Evolutionary conservation across 2,888 invertebrate genomes (phyloP).

Genomic region (Uropetala carovei): DNA sequence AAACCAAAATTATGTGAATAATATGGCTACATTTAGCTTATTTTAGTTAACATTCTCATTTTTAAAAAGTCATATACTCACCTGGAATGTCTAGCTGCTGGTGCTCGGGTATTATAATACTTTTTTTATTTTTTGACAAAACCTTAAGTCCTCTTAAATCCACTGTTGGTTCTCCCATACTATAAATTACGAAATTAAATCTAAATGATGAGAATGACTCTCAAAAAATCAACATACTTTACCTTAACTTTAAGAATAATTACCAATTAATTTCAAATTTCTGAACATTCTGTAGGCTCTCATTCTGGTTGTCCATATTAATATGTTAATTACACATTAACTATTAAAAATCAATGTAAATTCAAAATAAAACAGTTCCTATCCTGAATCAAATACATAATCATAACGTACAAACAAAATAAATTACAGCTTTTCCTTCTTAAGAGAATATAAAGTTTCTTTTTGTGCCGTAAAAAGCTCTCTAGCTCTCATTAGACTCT

Average conservation of each 20-base stretch:
- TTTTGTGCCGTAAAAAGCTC: neutral
- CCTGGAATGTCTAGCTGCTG: neutral
- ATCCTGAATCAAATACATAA: neutral
- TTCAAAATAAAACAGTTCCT: neutral
- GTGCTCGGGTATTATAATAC: neutral
- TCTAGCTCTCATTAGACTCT: neutral
- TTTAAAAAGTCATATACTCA: neutral
- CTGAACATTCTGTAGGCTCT: neutral
- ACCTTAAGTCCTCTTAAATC: neutral
- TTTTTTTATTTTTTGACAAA: neutral
- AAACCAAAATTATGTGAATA: neutral
- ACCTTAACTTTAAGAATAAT: neutral
- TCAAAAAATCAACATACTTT: neutral
- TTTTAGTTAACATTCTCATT: neutral
- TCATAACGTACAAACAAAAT: neutral
- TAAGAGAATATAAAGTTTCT: neutral
- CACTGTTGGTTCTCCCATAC: conserved; percentile 9
- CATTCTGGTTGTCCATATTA: neutral
- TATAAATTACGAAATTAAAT: neutral
- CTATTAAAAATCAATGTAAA: neutral
- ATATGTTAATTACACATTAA: neutral
- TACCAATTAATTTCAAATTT: conserved; percentile 36
- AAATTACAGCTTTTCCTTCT: neutral
- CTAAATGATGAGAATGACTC: neutral
- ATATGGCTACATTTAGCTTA: neutral